Evolutionary conservation across 2,113 vertebrate species (phyloP), one percentile per base, ranked within the genome.

Genomic region (Acanthochromis polyacanthus): DNA sequence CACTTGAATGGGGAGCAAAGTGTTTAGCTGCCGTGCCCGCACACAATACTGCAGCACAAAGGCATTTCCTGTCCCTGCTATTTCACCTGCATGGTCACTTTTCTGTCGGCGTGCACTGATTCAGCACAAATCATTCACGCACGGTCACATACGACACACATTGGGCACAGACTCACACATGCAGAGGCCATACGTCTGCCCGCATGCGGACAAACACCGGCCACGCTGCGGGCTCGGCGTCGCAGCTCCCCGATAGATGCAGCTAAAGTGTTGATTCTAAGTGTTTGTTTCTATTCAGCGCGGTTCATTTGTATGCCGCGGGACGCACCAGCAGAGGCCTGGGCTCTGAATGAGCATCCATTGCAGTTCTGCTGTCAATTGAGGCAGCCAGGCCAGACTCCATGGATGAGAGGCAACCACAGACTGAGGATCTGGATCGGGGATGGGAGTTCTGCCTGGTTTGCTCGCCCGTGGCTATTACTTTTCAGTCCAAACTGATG

Each of bases 261-360:
- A 52, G 90, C 87, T 80, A 84, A 90, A 88, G 88, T 92, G 84
- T 91, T 92, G 90, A 88, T 85, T 77, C 79, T 46, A 59, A 87
- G 90, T 90, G 88, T 91, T 94, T 89, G 86, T 89, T 88, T 90
- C 92, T 71, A 91, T 94, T 94, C 94, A 93, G 87, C n/a, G 48
- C 68, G 16, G 89, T 78, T 94, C 90, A 94, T 95, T 94, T 93
- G 93, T 94, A 93, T 93, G 90, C 92, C 19, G 82, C 16, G 73
- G 80, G 90, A 89, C 78, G 32, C 75, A 22, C 82, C 82, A 59
- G 86, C 86, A 56, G 55, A 90, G 90, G 90, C 88, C 78, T 74
- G 86, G 78, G 75, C 77, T 76, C 88, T 92, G 93, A 94, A 93
- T 92, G 81, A 91, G 82, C 81, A 84, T 89, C 90, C 86, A 75